Base-by-base conservation (phyloP, 2,113 vertebrate species). In the Panthera tigris region DNA sequence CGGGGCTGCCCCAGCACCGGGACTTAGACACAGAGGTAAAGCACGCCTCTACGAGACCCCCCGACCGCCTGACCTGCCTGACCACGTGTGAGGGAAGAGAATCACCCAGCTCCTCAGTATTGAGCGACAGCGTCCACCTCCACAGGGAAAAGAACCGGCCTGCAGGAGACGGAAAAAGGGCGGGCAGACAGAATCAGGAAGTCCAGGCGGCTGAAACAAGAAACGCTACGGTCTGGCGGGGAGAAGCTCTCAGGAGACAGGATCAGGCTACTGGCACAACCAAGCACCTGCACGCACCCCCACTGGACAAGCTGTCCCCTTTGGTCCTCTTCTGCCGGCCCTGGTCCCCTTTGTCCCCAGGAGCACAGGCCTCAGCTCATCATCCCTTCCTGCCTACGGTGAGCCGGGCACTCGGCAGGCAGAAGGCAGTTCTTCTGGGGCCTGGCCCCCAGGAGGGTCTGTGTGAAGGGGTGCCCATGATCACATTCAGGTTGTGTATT, bases 31-130 rank as follows among this genome's bases (percentile, higher is more conserved):
- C 6, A 8, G 33, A 81, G 52, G 52, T 36, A 25, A 7, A 36
- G 33, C 50, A 57, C 19, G 13, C n/a, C 79, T 12, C 33, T n/a
- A 57, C 4, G 33, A 81, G 79, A 57, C 13, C 50, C 50, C 78
- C 50, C 0, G 10, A 21, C 5, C 12, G 0, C 33, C 79, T 57
- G 33, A 57, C 33, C 50, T 36, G 50, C 52, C 21, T 1, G 31
- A 80, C 48, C 73, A 10, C 73, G 29, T 4, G 1, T 76, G 45
- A 50, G 45, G 27, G 31, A 79, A 6, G 18, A 41, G 76, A 79
- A 1, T 12, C 33, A 57, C 27, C 48, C 50, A 15, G 33, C 33
- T 3, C 33, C 0, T n/a, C 8, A n/a, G 33, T 23, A 12, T 3
- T 23, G 36, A 25, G 25, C 21, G 18, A 13, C 68, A 15, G 25